A percentile compares a stretch with the other conserved stretches of the same genome.
Conservation (phyloP, 2,888 invertebrate species). For the Drosophila kokeensis region DNA sequence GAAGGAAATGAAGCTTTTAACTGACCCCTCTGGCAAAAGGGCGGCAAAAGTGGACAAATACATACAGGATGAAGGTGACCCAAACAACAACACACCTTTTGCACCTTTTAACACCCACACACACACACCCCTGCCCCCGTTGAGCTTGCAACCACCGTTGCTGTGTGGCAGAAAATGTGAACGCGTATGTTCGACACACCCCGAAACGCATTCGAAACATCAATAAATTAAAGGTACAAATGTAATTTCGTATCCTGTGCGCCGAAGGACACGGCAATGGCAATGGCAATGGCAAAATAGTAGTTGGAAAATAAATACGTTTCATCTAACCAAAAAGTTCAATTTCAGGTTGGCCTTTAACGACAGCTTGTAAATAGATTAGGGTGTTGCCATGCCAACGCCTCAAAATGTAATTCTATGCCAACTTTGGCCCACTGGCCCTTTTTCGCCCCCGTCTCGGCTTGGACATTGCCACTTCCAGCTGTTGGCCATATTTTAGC, state of each 20-base stretch:
- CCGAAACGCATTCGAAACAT: slow-evolving; percentile 64
- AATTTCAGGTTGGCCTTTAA: slow-evolving; percentile 44
- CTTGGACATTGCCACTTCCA: slow-evolving; percentile 36
- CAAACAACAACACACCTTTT: slow-evolving; percentile 42
- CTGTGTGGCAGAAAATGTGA: slow-evolving; percentile 15
- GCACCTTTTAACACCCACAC: slow-evolving; percentile 33
- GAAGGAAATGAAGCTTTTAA: slow-evolving; percentile 54
- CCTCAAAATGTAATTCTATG: slow-evolving; percentile 31
- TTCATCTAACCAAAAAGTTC: slow-evolving; percentile 38
- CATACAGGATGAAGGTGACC: slow-evolving; percentile 52
- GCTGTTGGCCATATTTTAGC: slow-evolving; percentile 58
- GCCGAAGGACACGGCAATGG: slow-evolving; percentile 41
- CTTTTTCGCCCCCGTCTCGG: slow-evolving; percentile 27
- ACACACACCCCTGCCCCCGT: background rate
- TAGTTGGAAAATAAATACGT: slow-evolving; percentile 53
- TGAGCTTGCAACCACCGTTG: slow-evolving; percentile 38
- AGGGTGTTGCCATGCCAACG: slow-evolving; percentile 72
- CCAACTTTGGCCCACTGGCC: slow-evolving; percentile 40
- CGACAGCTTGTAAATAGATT: slow-evolving; percentile 66
- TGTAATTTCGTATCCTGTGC: slow-evolving; percentile 69
- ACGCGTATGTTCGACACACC: slow-evolving; percentile 29
- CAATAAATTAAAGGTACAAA: slow-evolving; percentile 79
- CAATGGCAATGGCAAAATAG: background rate
- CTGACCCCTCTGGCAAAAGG: slow-evolving; percentile 23
- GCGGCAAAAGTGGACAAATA: slow-evolving; percentile 5